Percentiles rank a stretch among this genome's conserved stretches.
Evolutionary conservation across 2,113 vertebrate genomes (phyloP).

Genomic region (Manacus vitellinus): DNA sequence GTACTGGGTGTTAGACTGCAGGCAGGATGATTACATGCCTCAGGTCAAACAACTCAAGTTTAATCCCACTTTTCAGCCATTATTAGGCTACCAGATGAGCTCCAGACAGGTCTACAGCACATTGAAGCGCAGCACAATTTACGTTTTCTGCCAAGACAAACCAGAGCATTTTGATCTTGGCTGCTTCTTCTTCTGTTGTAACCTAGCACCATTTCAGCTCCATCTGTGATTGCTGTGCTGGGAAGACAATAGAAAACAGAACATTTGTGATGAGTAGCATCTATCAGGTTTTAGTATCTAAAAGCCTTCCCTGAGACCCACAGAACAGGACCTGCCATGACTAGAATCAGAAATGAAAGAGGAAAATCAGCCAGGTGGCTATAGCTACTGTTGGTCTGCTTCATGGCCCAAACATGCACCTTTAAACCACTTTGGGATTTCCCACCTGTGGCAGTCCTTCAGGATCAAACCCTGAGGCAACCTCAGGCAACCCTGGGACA

Average conservation of each 20-base stretch:
- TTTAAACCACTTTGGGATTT: not conserved
- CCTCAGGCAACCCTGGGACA: not conserved
- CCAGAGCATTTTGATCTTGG: not conserved
- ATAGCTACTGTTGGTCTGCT: rapidly evolving
- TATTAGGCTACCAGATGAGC: not conserved
- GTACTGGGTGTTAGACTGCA: not conserved
- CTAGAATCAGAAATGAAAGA: not conserved
- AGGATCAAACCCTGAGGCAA: not conserved
- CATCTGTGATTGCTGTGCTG: not conserved
- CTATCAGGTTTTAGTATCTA: not conserved
- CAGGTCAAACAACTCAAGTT: not conserved
- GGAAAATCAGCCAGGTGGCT: too few relatives aligned
- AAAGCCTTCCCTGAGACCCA: not conserved
- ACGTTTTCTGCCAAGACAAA: not conserved
- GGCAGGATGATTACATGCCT: not conserved
- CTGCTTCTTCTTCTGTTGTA: not conserved
- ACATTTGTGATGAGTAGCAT: not conserved
- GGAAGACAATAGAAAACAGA: not conserved
- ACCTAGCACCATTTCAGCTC: not conserved
- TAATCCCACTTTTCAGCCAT: not conserved
- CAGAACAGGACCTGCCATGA: not conserved
- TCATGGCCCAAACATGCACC: rapidly evolving
- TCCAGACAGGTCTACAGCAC: not conserved
- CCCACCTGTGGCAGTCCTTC: not conserved
- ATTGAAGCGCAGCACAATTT: not conserved